These are phyloP conservation scores for Poecilobothrus nobilitatus DNA, from an alignment of 2,888 invertebrate species.

Conservation along the genomic window DNA sequence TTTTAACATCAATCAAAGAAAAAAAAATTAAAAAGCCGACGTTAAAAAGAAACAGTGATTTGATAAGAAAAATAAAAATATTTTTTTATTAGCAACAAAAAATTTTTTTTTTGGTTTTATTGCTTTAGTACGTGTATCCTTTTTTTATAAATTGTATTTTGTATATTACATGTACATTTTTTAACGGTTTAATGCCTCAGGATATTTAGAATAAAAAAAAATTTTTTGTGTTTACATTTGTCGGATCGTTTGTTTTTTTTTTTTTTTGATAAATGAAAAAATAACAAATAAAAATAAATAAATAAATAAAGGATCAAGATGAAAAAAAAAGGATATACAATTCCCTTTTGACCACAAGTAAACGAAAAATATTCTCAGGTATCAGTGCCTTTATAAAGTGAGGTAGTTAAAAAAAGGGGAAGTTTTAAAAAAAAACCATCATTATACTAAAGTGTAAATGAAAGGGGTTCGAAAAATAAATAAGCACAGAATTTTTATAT, in stretches of 20 bases:
- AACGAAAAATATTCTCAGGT: neutral
- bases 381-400: neutral
- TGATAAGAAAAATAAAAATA: neutral
- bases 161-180: neutral
- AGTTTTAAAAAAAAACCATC: neutral
- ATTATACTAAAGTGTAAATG: no score
- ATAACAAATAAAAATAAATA: neutral
- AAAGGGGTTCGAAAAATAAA: no score
- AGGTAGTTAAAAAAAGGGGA: neutral
- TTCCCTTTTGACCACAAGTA: neutral
- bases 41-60: no score
- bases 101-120: neutral
- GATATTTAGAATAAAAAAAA: neutral
- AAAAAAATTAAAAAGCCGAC: no score
- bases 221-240: neutral
- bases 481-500: no score
- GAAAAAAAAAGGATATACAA: neutral
- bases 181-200: slow-evolving; percentile 1
- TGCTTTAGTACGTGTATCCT: no score
- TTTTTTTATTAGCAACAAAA: neutral
- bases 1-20: no score
- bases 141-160: neutral
- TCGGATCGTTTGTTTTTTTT: no score
- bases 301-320: neutral
- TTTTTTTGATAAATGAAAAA: neutral